A percentile compares a stretch with the other conserved stretches of the same genome.
Evolutionary conservation across 2,888 invertebrate species (phyloP).

Genomic region (Machimus rusticus): DNA sequence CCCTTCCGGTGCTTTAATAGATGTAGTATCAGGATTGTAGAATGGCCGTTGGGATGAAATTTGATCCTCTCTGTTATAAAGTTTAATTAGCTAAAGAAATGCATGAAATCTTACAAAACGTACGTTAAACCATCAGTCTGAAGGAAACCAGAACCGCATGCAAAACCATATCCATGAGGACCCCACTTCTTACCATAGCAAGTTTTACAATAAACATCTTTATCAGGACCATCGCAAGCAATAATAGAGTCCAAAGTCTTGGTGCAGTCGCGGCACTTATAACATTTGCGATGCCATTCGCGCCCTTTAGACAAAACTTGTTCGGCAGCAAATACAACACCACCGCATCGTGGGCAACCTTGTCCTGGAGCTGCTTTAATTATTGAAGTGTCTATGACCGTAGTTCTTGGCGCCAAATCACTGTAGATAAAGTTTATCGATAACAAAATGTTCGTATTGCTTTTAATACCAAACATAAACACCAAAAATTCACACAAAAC

Average conservation of each 20-base stretch:
- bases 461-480: not conserved
- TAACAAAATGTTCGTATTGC: not conserved
- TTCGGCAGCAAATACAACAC: conserved; percentile 92
- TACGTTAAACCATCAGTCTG: conserved; percentile 90
- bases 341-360: conserved; percentile 89
- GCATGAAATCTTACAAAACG: conserved; percentile 56
- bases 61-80: conserved; percentile 77
- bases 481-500: not conserved
- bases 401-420: conserved; percentile 77
- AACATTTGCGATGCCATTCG: conserved; percentile 93
- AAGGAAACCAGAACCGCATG: conserved; percentile 92
- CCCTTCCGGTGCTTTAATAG: conserved; percentile 85
- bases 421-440: conserved; percentile 61
- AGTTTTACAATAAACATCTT: conserved; percentile 93
- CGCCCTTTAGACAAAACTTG: conserved; percentile 89
- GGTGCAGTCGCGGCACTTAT: conserved; percentile 90
- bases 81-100: not conserved
- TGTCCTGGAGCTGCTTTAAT: conserved; percentile 85
- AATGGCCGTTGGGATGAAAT: conserved; percentile 81
- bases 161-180: conserved; percentile 95
- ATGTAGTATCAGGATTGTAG: conserved; percentile 85
- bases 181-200: conserved; percentile 99
- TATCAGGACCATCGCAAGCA: conserved; percentile 93
- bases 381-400: conserved; percentile 78
- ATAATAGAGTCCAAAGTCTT: conserved; percentile 95